Evolutionary conservation across 1,140 invertebrate genomes (phyloP).

Genomic region (Penaeus japonicus): DNA sequence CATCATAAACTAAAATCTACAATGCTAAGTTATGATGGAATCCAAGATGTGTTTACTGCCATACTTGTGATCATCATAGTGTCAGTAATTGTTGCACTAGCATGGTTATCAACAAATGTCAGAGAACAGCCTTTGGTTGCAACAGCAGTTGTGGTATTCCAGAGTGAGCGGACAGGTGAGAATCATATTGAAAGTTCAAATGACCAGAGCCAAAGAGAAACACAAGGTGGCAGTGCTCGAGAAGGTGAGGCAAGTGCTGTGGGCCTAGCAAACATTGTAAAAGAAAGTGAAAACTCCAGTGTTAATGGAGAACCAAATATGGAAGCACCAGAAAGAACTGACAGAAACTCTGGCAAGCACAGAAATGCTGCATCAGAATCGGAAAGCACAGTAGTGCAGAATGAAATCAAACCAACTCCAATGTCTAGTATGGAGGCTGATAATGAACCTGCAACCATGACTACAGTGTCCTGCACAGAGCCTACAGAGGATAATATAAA

Average conservation of each 20-base stretch:
- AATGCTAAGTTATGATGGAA: slow-evolving; percentile 44
- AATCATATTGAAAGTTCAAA: not conserved
- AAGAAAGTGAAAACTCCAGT: slow-evolving; percentile 3
- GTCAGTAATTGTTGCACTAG: slow-evolving; percentile 25
- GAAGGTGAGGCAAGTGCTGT: not conserved
- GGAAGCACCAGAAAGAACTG: not conserved
- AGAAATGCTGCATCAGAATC: not conserved
- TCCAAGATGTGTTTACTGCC: slow-evolving; percentile 35
- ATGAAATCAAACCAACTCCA: no score
- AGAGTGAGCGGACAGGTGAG: slow-evolving; percentile 13
- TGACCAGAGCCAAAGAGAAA: not conserved
- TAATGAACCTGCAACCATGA: no score
- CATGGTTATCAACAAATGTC: slow-evolving; percentile 46
- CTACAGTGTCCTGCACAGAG: no score
- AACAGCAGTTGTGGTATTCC: slow-evolving; percentile 40
- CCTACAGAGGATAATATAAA: not conserved
- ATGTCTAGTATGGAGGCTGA: no score
- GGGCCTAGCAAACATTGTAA: not conserved
- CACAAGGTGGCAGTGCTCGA: slow-evolving; percentile 9
- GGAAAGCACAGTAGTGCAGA: not conserved
- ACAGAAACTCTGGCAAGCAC: not conserved
- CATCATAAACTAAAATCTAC: not conserved
- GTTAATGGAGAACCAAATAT: not conserved
- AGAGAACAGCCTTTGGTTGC: slow-evolving; percentile 40
- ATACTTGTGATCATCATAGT: slow-evolving; percentile 25